Base-by-base conservation (phyloP, 1,140 invertebrate genomes). In the Matsumurasca onukii region DNA sequence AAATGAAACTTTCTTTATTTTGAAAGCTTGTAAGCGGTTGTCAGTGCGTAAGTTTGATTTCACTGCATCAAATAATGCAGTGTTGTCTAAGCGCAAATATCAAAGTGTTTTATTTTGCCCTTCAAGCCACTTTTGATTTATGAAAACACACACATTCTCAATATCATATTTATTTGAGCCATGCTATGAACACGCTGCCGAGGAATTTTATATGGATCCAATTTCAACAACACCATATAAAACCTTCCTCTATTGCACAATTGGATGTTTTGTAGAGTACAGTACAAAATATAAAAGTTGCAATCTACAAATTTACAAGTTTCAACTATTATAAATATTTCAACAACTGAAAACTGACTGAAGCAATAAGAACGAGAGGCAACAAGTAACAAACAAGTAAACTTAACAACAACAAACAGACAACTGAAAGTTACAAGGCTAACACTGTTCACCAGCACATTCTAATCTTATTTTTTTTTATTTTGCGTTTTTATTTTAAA, bases 281-380 rank as follows among this genome's bases (percentile, higher is more conserved):
- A 52, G 9, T 59, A 59, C 24, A 59, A 65, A 65, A 45, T 65
- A 65, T 65, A 65, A 65, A 65, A 65, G 31, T 45, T 65, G 62
- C 62, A 45, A 45, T 45, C 62, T 65, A 65, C 39, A 39, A n/a
- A 65, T 65, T 65, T 65, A 65, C 62, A 65, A 59, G 31, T 45
- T 48, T 65, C 31, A 65, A 39, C 62, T 65, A 65, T 65, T 65
- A 45, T 27, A 65, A 65, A 39, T 48, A 24, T 65, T 65, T 25
- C 48, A 24, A 65, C 45, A 65, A 65, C 48, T 65, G 48, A 59
- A 59, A 22, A 22, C 30, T 59, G 15, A 27, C 55, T 9, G 30
- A 59, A 59, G 9, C 9, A 22, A 59, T 27, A 22, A 59, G 30
- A 27, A 59, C 25, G 55, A 27, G 25, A 59, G 55, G n/a, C 55